Conservation (phyloP, 2,888 invertebrate species). For the Machimus atricapillus region DNA sequence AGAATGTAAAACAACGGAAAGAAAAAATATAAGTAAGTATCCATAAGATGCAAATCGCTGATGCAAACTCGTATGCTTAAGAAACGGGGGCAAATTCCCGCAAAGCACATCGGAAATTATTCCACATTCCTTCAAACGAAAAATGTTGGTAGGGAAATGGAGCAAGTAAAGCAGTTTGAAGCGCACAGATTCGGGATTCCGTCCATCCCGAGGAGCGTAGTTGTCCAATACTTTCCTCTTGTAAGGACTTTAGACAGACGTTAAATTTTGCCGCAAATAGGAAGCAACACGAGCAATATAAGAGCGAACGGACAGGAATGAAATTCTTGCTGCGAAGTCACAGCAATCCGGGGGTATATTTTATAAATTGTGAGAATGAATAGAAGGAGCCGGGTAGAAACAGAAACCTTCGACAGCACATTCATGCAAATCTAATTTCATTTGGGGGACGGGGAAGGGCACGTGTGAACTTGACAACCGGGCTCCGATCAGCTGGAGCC, state of each 20-base stretch:
- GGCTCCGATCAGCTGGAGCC: background rate
- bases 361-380: background rate
- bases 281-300: background rate
- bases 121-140: background rate
- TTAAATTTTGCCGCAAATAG: background rate
- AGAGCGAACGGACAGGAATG: background rate
- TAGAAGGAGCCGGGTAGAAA: background rate
- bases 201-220: background rate
- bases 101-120: background rate
- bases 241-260: constrained; percentile 1
- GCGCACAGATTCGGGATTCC: background rate
- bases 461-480: background rate
- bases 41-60: background rate
- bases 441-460: background rate
- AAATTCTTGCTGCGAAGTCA: background rate
- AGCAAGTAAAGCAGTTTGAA: background rate
- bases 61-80: background rate
- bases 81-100: background rate
- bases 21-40: background rate
- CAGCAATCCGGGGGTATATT: background rate
- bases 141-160: background rate
- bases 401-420: background rate
- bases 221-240: constrained; percentile 2
- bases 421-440: constrained; percentile 13
- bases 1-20: background rate